These are phyloP conservation scores for Dendrocopos noguchii DNA, from an alignment of 2,113 vertebrate species.

Conservation along the genomic window DNA sequence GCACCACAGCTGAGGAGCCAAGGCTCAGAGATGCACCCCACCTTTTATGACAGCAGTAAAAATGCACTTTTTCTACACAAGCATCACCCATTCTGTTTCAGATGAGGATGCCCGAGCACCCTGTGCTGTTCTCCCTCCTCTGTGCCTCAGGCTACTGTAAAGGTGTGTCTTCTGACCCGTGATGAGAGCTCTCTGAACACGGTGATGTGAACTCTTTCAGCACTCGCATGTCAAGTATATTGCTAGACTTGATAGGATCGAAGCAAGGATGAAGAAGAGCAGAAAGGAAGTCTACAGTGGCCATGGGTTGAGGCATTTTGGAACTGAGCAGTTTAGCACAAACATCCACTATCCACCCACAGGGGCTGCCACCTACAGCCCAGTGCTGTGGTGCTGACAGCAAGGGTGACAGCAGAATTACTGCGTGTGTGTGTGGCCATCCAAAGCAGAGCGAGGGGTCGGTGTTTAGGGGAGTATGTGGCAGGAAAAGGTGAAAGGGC, in stretches of 20 bases:
- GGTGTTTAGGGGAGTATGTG: background rate
- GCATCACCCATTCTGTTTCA: background rate
- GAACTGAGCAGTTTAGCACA: background rate
- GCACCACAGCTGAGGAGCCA: background rate
- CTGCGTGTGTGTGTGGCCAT: background rate
- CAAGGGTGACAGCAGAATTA: background rate
- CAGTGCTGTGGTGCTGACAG: background rate
- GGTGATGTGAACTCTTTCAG: background rate
- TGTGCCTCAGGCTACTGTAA: background rate
- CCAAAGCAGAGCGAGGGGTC: background rate
- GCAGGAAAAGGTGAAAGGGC: background rate
- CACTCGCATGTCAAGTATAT: background rate
- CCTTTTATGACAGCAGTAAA: background rate
- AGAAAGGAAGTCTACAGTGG: background rate
- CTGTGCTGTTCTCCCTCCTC: background rate
- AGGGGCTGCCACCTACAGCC: constrained; percentile 75
- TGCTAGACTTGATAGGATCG: background rate
- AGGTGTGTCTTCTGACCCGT: background rate
- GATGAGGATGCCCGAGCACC: background rate
- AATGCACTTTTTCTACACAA: background rate
- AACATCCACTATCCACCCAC: constrained; percentile 36
- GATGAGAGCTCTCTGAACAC: background rate
- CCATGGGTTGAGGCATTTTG: background rate
- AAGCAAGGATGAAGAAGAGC: background rate
- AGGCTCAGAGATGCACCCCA: background rate